Evolutionary conservation across 2,113 vertebrate species (phyloP).

Genomic region (Psettodes erumei): DNA sequence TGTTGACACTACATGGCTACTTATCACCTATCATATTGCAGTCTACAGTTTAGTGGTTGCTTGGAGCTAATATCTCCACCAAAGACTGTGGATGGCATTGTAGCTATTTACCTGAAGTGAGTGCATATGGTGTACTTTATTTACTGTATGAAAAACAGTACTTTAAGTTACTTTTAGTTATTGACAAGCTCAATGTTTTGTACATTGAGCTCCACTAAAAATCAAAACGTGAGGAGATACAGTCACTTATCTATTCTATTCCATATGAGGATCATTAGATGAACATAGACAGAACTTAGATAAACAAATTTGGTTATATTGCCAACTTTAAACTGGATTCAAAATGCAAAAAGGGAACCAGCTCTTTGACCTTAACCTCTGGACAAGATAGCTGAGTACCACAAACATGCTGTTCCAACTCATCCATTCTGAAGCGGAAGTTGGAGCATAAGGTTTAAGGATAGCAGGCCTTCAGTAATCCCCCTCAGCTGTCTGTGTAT

Average conservation of each 20-base stretch:
- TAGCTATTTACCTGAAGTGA: not conserved
- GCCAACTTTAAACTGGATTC: not conserved
- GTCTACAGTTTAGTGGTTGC: slow-evolving; percentile 56
- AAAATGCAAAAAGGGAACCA: not conserved
- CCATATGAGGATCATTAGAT: not conserved
- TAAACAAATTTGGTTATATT: not conserved
- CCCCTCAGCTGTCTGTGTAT: slow-evolving; percentile 74
- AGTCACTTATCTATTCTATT: not conserved
- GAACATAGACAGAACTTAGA: too few species aligned
- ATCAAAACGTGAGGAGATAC: not conserved
- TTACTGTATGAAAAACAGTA: too few species aligned
- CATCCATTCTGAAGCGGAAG: slow-evolving; percentile 57
- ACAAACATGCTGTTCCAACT: slow-evolving; percentile 17
- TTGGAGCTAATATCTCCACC: slow-evolving; percentile 40
- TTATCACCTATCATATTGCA: slow-evolving; percentile 56
- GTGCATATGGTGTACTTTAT: too few species aligned
- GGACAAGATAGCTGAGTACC: not conserved
- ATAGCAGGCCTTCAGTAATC: slow-evolving; percentile 66
- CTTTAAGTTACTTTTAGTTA: not conserved
- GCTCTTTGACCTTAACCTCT: not conserved
- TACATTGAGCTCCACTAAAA: not conserved
- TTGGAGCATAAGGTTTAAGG: slow-evolving; percentile 71
- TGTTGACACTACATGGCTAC: slow-evolving; percentile 50
- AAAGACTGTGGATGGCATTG: slow-evolving; percentile 19
- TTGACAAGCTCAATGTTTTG: not conserved